These are phyloP conservation scores for Betta splendens DNA, from an alignment of 2,797 vertebrate genomes.

Conservation along the genomic window DNA sequence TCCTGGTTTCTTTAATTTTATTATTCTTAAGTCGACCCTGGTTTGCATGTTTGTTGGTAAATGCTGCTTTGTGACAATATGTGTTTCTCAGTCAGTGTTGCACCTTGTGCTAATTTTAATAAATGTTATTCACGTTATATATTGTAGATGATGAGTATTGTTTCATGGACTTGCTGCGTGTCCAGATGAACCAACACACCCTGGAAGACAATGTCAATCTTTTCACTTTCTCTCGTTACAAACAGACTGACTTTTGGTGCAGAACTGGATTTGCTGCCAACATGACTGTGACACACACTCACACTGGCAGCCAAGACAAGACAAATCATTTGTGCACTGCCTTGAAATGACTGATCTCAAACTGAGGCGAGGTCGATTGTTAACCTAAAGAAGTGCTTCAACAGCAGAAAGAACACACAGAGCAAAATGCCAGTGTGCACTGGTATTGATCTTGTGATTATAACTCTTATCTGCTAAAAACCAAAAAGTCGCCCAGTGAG, in stretches of 20 bases:
- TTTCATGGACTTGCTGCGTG: slow-evolving; percentile 8
- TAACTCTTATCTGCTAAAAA: slow-evolving; percentile 62
- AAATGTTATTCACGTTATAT: neutral
- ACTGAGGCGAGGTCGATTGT: slow-evolving; percentile 70
- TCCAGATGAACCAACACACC: slow-evolving; percentile 47
- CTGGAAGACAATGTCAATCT: slow-evolving; percentile 52
- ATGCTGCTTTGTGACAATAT: neutral
- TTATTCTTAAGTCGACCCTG: neutral
- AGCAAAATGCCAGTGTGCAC: slow-evolving; percentile 63
- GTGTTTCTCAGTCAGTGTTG: neutral
- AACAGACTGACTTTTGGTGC: slow-evolving; percentile 37
- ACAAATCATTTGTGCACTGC: slow-evolving; percentile 15
- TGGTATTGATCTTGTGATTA: slow-evolving; percentile 73
- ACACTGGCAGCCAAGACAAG: slow-evolving; percentile 18
- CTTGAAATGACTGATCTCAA: slow-evolving; percentile 68
- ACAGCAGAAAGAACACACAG: slow-evolving; percentile 48
- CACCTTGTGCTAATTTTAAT: neutral
- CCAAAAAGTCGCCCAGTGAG: slow-evolving; percentile 50
- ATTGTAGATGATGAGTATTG: slow-evolving; percentile 25
- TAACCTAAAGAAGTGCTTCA: slow-evolving; percentile 64
- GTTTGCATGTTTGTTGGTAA: neutral
- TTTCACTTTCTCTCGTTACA: slow-evolving; percentile 31
- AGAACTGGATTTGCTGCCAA: slow-evolving; percentile 71
- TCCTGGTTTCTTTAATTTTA: neutral
- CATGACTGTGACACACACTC: slow-evolving; percentile 36